phyloP scores from a whole-genome alignment of 2,113 vertebrate genomes.

The Eulemur macaco region DNA sequence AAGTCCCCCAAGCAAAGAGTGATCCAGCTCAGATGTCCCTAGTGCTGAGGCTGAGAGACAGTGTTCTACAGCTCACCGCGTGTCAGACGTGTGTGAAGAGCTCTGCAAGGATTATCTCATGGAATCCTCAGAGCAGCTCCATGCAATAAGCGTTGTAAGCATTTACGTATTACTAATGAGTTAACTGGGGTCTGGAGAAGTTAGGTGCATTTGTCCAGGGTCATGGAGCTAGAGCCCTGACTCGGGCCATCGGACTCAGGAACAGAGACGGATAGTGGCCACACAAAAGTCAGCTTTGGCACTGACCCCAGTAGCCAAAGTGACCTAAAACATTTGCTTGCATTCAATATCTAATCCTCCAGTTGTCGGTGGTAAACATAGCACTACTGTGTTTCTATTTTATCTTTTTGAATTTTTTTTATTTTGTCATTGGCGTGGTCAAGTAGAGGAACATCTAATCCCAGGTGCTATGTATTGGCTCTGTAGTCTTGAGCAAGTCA shows the following conservation, averaged over 20 bases:
- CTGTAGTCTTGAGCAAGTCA: neutral
- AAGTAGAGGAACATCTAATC: neutral
- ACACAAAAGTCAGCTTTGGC: fast-evolving
- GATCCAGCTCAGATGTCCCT: fast-evolving
- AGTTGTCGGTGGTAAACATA: neutral
- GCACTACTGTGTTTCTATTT: fast-evolving
- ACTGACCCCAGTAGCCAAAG: fast-evolving
- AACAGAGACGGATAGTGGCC: neutral
- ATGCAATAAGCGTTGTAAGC: no score
- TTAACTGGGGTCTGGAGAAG: neutral
- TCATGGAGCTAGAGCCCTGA: neutral
- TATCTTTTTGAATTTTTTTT: neutral
- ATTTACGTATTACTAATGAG: neutral
- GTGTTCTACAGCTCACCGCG: no score
- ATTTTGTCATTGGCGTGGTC: neutral
- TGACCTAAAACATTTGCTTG: neutral
- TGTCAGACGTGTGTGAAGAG: fast-evolving
- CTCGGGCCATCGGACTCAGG: neutral
- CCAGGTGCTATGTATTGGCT: neutral
- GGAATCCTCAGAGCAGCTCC: no score
- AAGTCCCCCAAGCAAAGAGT: no score
- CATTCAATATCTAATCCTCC: no score
- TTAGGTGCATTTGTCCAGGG: neutral
- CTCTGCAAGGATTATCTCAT: fast-evolving
- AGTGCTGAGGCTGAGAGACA: neutral